Percentiles rank a stretch among this genome's conserved stretches.
phyloP scores from a whole-genome alignment of 2,113 vertebrate species.

The Electrona antarctica region DNA sequence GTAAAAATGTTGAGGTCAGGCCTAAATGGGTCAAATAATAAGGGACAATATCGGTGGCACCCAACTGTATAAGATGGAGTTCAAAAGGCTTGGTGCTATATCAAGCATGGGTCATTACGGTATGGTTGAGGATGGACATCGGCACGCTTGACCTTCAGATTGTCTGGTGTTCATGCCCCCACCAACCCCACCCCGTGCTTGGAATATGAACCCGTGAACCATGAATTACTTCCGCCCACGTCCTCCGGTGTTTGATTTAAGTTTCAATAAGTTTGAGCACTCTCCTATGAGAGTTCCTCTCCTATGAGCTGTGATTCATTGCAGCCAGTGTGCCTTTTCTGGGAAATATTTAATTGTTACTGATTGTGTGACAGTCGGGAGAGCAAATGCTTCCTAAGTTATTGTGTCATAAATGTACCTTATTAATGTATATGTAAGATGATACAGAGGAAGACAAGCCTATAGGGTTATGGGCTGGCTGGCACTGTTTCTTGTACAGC shows the following conservation, averaged over 20 bases:
- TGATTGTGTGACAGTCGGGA: conserved; percentile 13
- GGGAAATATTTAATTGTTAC: conserved; percentile 13
- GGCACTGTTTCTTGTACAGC: too few species aligned
- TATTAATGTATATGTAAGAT: too few species aligned
- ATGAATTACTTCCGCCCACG: conserved; percentile 32
- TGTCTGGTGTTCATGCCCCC: conserved; percentile 30
- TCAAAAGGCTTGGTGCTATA: conserved; percentile 23
- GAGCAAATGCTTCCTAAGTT: not conserved
- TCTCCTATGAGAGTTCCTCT: not conserved
- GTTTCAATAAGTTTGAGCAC: conserved; percentile 35
- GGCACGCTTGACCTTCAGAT: conserved; percentile 39
- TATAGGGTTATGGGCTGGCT: too few species aligned
- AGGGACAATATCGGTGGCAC: too few species aligned
- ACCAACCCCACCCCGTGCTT: conserved; percentile 9
- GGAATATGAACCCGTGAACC: conserved; percentile 47
- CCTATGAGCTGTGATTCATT: conserved; percentile 34
- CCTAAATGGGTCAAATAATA: too few species aligned
- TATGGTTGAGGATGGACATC: conserved; percentile 20
- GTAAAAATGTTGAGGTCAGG: too few species aligned
- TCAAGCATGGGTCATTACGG: conserved; percentile 26
- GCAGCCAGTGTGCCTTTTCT: conserved; percentile 26
- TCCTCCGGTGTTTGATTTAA: conserved; percentile 44
- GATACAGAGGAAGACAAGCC: too few species aligned
- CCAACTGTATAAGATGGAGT: conserved; percentile 10
- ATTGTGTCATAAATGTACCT: too few species aligned